Evolutionary conservation across 2,797 vertebrate genomes (phyloP), one percentile per base, ranked within the genome.

Genomic region (Sebastes trivittatus): DNA sequence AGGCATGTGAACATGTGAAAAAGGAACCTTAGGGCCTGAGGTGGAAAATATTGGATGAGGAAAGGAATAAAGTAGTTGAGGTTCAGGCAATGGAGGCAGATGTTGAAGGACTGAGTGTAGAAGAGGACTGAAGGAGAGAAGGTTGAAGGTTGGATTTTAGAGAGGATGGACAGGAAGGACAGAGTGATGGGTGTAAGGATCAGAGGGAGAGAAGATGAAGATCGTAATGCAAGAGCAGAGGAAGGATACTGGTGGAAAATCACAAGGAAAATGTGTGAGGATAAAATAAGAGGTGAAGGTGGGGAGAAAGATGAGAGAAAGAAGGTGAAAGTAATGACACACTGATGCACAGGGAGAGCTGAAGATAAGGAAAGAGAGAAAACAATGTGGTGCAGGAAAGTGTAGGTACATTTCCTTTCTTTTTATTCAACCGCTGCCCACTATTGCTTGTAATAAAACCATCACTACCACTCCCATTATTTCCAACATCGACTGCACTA

Each of bases 381-480:
- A 56, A 70, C 7, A 55, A 27, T 6, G 7, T 68, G 23, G 49
- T 30, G 7, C 14, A 32, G 20, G 38, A 68, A 63, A 60, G 7
- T 13, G 1, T 54, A 14, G 52, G 11, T 23, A n/a, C 14, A 58
- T 22, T 29, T 42, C 6, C 27, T 22, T 29, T 42, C 2, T 49
- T 10, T 29, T 36, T 22, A 58, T 75, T 16, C 10, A 20, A 58
- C 6, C 1, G 1, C 23, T 60, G 30, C 16, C 14, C 27, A 65
- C 49, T 4, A 69, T 6, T 68, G 59, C 16, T 55, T 46, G 25
- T 36, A 69, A 61, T 72, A 52, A 88, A 86, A 68, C 38, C 38
- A 74, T 42, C 22, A 52, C 25, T 23, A 9, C 10, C 29, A 49
- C 8, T 49, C 5, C 5, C 34, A 63, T 65, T 36, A 82, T 74